Evolutionary conservation across 53 echinoderm and acorn worm species (phyloP), one percentile per base, ranked within the genome.

Genomic region (Paelopatides confundens): DNA sequence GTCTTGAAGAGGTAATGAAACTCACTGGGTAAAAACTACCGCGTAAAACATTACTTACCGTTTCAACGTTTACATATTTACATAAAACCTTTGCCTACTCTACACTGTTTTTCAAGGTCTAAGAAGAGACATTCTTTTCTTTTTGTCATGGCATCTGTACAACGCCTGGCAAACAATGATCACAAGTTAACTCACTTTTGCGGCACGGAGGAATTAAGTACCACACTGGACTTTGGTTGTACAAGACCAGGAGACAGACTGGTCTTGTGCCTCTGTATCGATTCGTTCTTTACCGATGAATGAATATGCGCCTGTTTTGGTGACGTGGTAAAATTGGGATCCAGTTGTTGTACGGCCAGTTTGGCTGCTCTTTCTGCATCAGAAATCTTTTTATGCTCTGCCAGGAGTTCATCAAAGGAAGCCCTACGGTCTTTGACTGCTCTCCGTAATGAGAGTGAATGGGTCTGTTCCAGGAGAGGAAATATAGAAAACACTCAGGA

Each of bases 351-450:
- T 15, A 12, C 86, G 17, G 86, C 86, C 46, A 89, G 87, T 47
- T 95, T 92, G 7, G 90, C 90, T 18, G 96, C 96, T 31, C 90
- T 85, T 28, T 90, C 93, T 28, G 92, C 93, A 85, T 96, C 92
- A 12, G 93, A 90, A 15, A 85, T 84, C 11, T 95, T 94, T 86
- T 95, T 95, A 86, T 96, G 99, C 40, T 94, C 99, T 2, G 95
- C 96, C 2, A 99, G 90, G 14, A 99, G 95, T 31, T 95, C 92
- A 49, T 99, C 94, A 50, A 99, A 94, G 23, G 99, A 89, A 62
- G 94, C 90, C 78, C 91, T 82, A n/a, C 99, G 66, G 6, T 93
- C 95, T 54, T 92, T 83, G 32, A 99, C 94, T 1, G 92, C 93
- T 84, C 99, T 90, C 91, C 99, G 82, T 70, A 99, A 38, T 32